These are phyloP conservation scores for Phymastichus coffea DNA, from an alignment of 1,140 invertebrate genomes.

Conservation along the genomic window DNA sequence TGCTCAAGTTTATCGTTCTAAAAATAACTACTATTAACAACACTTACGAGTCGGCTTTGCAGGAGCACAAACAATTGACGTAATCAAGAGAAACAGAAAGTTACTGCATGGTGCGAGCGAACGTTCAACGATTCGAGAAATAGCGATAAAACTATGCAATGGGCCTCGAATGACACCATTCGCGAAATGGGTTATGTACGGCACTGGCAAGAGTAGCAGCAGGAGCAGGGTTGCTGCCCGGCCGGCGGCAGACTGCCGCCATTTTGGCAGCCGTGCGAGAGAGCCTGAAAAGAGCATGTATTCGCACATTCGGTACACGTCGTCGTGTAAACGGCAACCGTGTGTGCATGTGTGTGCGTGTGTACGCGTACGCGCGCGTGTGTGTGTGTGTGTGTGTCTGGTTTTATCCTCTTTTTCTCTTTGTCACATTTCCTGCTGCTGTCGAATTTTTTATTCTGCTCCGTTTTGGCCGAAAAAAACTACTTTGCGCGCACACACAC, in stretches of 20 bases:
- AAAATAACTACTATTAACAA: too few relatives aligned
- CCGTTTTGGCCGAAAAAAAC: conserved; percentile 5
- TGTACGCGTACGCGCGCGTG: background rate
- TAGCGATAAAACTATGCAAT: too few relatives aligned
- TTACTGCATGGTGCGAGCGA: too few relatives aligned
- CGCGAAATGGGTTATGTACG: conserved; percentile 28
- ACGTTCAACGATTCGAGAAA: too few relatives aligned
- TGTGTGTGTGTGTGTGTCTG: background rate
- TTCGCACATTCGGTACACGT: too few relatives aligned
- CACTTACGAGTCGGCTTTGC: too few relatives aligned
- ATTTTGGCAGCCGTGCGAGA: conserved; percentile 53
- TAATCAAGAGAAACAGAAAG: too few relatives aligned
- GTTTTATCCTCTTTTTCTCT: background rate
- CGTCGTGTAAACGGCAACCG: conserved; percentile 41
- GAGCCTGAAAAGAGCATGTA: too few relatives aligned
- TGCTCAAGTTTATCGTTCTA: too few relatives aligned
- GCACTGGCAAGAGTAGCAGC: conserved; percentile 28
- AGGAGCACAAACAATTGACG: too few relatives aligned
- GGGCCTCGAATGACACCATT: too few relatives aligned
- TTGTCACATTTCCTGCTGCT: background rate
- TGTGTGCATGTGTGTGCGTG: conserved; percentile 37
- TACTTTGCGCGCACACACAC: too few relatives aligned
- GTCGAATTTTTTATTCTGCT: conserved; percentile 7
- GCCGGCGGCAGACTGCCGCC: conserved; percentile 50
- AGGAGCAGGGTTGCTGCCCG: conserved; percentile 43